Evolutionary conservation across 2,797 vertebrate species (phyloP).

Genomic region (Pseudochaenichthys georgianus): DNA sequence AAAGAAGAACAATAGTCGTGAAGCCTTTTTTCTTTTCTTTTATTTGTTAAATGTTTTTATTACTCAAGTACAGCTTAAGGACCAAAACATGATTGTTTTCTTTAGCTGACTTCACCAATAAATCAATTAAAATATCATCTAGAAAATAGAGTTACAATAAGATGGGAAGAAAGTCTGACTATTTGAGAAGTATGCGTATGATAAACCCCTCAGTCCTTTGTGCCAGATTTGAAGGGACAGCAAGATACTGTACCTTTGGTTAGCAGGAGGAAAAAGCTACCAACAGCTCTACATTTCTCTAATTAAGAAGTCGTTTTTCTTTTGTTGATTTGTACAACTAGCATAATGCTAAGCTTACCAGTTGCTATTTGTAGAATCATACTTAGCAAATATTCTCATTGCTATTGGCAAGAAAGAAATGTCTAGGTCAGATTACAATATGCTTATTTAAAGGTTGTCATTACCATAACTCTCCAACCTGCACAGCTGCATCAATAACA

Average conservation of each 20-base stretch:
- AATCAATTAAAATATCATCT: conserved; percentile 24
- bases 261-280: neutral
- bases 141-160: neutral
- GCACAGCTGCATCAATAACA: neutral
- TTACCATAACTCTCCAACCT: neutral
- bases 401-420: neutral
- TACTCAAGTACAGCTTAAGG: conserved; percentile 8
- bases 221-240: no score
- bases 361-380: neutral
- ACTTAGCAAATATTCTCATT: neutral
- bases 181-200: neutral
- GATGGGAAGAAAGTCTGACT: conserved; percentile 20
- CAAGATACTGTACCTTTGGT: no score
- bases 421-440: neutral
- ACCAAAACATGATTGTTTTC: neutral
- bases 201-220: neutral
- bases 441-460: neutral
- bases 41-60: conserved; percentile 18
- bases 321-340: no score
- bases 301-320: neutral
- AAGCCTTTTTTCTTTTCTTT: conserved; percentile 1
- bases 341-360: no score
- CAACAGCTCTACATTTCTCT: neutral
- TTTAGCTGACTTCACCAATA: neutral
- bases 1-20: neutral